Conservation (phyloP, 2,888 invertebrate species). For the Drosophila stalkeri region DNA sequence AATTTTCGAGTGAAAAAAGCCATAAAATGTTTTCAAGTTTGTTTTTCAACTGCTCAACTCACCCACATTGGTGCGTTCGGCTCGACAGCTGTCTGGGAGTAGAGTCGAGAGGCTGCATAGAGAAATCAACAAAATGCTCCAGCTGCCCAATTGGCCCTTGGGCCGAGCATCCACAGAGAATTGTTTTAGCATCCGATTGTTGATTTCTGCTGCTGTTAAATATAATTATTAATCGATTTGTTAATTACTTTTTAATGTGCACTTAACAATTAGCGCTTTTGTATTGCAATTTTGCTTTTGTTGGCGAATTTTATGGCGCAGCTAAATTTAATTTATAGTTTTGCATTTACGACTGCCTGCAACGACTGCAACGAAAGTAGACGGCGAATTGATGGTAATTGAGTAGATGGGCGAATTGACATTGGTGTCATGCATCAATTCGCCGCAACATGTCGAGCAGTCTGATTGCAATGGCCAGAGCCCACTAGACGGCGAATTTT, state of each 20-base stretch:
- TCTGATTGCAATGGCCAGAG: background rate
- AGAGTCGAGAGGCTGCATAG: constrained; percentile 31
- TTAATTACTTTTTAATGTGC: constrained; percentile 4
- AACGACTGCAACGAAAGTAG: constrained; percentile 15
- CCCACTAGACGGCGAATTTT: background rate
- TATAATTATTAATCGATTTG: constrained; percentile 35
- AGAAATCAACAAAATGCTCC: constrained; percentile 39
- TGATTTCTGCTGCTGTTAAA: constrained; percentile 14
- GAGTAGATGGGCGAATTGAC: constrained; percentile 13
- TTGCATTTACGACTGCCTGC: constrained; percentile 26
- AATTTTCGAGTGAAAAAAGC: constrained; percentile 20
- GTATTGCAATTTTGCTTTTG: constrained; percentile 28
- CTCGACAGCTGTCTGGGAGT: constrained; percentile 29
- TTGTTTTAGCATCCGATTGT: constrained; percentile 20
- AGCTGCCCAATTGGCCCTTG: constrained; percentile 1
- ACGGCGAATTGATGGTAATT: constrained; percentile 15
- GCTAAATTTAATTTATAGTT: constrained; percentile 50
- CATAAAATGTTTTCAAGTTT: constrained; percentile 3
- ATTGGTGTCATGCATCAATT: constrained; percentile 18
- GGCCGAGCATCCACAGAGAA: constrained; percentile 2
- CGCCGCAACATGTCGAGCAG: constrained; percentile 32
- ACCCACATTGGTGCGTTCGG: constrained; percentile 72
- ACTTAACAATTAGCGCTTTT: constrained; percentile 36
- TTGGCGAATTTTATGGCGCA: constrained; percentile 23
- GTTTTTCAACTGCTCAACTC: constrained; percentile 35